Evolutionary conservation across 2,113 vertebrate species (phyloP).

Genomic region (Boleophthalmus pectinirostris): DNA sequence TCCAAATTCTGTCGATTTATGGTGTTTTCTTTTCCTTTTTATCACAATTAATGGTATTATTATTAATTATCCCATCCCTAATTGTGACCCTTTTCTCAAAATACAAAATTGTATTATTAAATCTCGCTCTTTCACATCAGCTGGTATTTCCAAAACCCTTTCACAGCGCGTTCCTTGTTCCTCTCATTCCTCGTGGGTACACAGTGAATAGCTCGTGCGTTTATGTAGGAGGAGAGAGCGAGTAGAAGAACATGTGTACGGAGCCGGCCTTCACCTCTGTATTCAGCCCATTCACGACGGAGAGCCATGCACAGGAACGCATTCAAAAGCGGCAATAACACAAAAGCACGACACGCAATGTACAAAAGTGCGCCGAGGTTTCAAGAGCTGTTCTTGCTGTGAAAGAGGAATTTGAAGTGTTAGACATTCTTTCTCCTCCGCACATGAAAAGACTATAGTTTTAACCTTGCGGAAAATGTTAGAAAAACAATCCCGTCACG

Average conservation of each 20-base stretch:
- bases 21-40: too few relatives aligned
- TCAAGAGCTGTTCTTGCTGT: neutral
- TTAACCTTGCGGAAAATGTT: neutral
- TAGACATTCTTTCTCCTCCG: neutral
- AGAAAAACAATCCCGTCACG: too few relatives aligned
- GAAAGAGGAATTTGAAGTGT: neutral
- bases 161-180: neutral
- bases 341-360: neutral
- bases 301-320: neutral
- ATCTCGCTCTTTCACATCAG: neutral
- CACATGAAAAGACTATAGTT: neutral
- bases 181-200: neutral
- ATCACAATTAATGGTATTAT: too few relatives aligned
- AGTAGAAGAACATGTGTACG: slow-evolving; percentile 1
- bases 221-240: neutral
- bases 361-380: neutral
- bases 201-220: neutral
- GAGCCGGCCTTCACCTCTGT: slow-evolving; percentile 24
- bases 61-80: too few relatives aligned
- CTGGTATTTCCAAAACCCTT: neutral
- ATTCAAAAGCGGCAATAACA: neutral
- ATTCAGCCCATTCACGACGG: slow-evolving; percentile 7
- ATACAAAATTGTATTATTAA: too few relatives aligned
- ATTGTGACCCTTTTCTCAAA: too few relatives aligned
- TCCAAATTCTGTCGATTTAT: too few relatives aligned